Evolutionary conservation across 2,113 vertebrate species (phyloP).

Genomic region (Hystrix brachyura): DNA sequence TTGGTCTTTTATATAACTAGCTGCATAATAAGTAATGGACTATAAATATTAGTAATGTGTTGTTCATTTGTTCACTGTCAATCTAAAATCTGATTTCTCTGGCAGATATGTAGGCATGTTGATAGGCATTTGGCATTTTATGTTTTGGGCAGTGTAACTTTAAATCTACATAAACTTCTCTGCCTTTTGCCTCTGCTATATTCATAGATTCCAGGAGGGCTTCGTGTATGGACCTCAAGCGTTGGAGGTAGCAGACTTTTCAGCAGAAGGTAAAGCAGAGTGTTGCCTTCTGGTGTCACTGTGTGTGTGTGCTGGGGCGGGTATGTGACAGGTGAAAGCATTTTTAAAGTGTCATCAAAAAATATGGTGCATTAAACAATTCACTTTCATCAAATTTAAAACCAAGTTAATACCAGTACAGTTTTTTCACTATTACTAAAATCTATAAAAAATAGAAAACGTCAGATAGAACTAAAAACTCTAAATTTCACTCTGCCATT

Average conservation of each 20-base stretch:
- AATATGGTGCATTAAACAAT: constrained; percentile 15
- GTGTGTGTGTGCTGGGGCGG: constrained; percentile 75
- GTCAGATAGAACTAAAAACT: constrained; percentile 8
- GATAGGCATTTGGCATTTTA: constrained; percentile 79
- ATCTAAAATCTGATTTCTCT: constrained; percentile 62
- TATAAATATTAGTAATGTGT: constrained; percentile 52
- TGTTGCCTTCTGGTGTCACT: constrained; percentile 81
- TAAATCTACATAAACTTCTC: constrained; percentile 80
- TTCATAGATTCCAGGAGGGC: constrained; percentile 78
- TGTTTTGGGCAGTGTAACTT: constrained; percentile 79
- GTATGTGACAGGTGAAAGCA: constrained; percentile 47
- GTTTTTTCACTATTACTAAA: constrained; percentile 64
- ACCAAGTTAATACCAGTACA: neutral
- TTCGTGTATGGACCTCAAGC: constrained; percentile 76
- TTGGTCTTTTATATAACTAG: constrained; percentile 25
- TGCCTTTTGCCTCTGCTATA: constrained; percentile 84
- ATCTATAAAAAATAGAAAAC: constrained; percentile 17
- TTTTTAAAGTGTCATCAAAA: constrained; percentile 50
- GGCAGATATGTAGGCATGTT: constrained; percentile 72
- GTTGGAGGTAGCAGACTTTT: constrained; percentile 80
- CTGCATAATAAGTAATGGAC: constrained; percentile 39
- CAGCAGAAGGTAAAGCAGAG: constrained; percentile 81
- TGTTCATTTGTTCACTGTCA: constrained; percentile 61
- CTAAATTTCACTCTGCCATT: constrained; percentile 48
- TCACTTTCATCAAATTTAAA: constrained; percentile 43